These are phyloP conservation scores for Philotrypesis tridentata DNA, from an alignment of 1,140 invertebrate genomes.

Conservation along the genomic window DNA sequence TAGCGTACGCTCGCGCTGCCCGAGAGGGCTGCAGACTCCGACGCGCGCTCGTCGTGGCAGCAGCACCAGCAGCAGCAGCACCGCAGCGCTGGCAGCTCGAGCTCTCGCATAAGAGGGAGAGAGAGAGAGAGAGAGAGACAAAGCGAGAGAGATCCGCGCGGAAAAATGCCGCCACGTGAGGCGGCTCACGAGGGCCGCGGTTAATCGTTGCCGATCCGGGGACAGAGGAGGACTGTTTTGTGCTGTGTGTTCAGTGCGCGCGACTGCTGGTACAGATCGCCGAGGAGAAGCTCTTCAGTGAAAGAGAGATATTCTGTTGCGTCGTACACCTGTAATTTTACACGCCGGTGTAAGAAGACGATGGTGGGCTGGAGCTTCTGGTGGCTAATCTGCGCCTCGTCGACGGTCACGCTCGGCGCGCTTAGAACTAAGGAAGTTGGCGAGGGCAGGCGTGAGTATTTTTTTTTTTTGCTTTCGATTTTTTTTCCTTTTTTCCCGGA, in stretches of 20 bases:
- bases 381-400: constrained; percentile 65
- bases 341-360: constrained; percentile 51
- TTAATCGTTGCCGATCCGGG: background rate
- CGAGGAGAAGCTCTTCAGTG: too few species aligned
- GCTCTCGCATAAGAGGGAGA: too few species aligned
- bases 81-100: too few species aligned
- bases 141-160: background rate
- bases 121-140: too few species aligned
- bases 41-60: constrained; percentile 11
- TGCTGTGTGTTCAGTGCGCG: background rate
- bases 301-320: too few species aligned
- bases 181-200: background rate
- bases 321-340: too few species aligned
- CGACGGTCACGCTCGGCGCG: constrained; percentile 62
- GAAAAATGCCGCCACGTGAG: background rate
- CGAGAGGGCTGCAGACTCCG: background rate
- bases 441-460: constrained; percentile 68
- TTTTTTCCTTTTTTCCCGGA: too few species aligned
- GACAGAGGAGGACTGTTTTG: background rate
- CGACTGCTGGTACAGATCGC: background rate
- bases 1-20: background rate
- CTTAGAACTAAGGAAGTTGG: constrained; percentile 66
- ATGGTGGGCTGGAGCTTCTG: constrained; percentile 63
- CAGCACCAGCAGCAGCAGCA: background rate
- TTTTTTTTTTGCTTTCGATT: too few species aligned